Evolutionary conservation across 92 coral and sea anemone species (phyloP), one percentile per base, ranked within the genome.

Genomic region (Actinostola sp.): DNA sequence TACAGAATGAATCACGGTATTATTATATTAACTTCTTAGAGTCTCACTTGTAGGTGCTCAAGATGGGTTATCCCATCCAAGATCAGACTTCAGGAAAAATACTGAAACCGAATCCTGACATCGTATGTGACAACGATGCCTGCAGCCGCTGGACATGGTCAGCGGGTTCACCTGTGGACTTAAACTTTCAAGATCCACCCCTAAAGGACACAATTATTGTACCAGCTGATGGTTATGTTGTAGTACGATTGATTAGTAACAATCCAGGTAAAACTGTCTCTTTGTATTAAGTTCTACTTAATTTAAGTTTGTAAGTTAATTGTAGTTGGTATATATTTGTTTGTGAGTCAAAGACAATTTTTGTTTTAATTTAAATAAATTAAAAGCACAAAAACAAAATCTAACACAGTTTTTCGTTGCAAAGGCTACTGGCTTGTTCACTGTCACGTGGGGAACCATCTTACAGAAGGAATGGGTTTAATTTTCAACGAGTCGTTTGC

Each of bases 191-290:
- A n/a, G 17, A 66, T 36, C 87, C 93, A 14, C 71, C 86, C 48
- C 73, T 84, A 34, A 88, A 88, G 48, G 93, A 88, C 56, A 84
- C 89, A 7, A 77, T 88, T 5, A 80, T 76, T 53, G 61, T 88
- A n/a, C 93, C 93, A 36, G 76, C 89, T 8, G 79, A 82, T 39
- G 93, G 93, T 49, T 88, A 88, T 50, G 84, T 76, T 45, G 92
- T 88, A 33, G 83, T 88, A 55, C 72, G 82, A 29, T 81, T 88
- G 36, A 30, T 65, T 11, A 80, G 85, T 15, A 86, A 88, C 27
- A 88, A 88, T 19, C 93, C 93, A 39, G 81, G 81, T 75, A 57
- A 3, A 36, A 11, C 42, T n/a, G n/a, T n/a, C n/a, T n/a, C n/a
- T n/a, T n/a, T n/a, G n/a, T n/a, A n/a, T n/a, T n/a, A n/a, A n/a